phyloP scores from a whole-genome alignment of 2,113 vertebrate species.

The Rissa tridactyla region DNA sequence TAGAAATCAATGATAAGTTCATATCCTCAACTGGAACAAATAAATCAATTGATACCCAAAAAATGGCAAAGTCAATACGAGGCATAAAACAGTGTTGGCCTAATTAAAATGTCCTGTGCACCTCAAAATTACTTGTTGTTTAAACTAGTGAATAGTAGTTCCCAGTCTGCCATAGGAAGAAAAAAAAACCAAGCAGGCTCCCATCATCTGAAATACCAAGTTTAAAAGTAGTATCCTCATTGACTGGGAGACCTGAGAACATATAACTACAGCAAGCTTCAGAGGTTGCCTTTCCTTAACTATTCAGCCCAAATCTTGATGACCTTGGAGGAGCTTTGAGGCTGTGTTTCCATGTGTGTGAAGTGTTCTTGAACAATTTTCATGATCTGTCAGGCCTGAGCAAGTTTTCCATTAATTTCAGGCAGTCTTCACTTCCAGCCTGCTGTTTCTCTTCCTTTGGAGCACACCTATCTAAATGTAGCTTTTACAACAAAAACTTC shows the following conservation, averaged over 20 bases:
- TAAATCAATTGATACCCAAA: not conserved
- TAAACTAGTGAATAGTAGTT: not conserved
- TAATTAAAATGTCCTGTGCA: constrained; percentile 7
- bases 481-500: not conserved
- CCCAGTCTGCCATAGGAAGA: not conserved
- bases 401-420: constrained; percentile 14
- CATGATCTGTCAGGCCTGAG: not conserved
- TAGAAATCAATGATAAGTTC: constrained; percentile 17
- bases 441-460: not conserved
- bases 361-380: not conserved
- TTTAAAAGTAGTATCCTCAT: not conserved
- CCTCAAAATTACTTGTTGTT: not conserved
- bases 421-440: not conserved
- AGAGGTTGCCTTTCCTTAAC: not conserved
- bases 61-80: not conserved
- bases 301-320: not conserved
- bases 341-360: not conserved
- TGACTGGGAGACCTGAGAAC: not conserved
- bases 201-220: not conserved
- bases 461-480: not conserved
- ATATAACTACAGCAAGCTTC: not conserved
- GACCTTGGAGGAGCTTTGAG: not conserved
- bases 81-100: not conserved
- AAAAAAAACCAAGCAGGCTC: not conserved
- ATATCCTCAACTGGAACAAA: not conserved